Base-by-base conservation (phyloP, 2,113 vertebrate genomes). In the Protomyctophum bolini region DNA sequence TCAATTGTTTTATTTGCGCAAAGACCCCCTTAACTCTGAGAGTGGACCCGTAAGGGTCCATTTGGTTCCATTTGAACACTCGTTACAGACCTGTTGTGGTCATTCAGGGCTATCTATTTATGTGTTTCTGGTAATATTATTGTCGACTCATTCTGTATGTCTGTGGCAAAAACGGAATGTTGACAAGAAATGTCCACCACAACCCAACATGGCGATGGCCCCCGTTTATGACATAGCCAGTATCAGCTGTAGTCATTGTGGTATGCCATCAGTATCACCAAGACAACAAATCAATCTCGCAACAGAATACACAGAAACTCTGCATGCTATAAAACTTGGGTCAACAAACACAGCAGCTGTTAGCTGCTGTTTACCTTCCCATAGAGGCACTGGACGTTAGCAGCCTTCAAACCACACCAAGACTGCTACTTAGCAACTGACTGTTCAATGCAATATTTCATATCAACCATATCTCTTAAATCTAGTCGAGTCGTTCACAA, bases 281-380 rank as follows among this genome's bases (percentile, higher is more conserved):
- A 46, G 85, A 81, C 85, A 86, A 89, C 88, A 76, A 70, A 80
- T 85, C 80, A 72, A 84, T 41, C 77, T 80, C 58, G 2, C 46
- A 63, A 63, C 81, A 76, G 10, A 1, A 61, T 63, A 86, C 83
- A 86, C 87, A 73, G 86, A 85, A 86, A 89, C 77, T 75, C 67
- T 2, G 66, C 70, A 80, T 82, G 83, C 80, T 81, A 85, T 89
- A 88, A 87, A 87, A 88, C 78, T 57, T 80, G 61, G 21, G 88
- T 91, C 83, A 87, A 91, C 80, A 89, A 85, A 73, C 55, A 84
- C 72, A 88, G 79, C 92, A 91, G 90, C 91, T 93, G 91, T 79
- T 58, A 64, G 72, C 64, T 78, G 60, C 60, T 92, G 90, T 93
- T 93, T 89, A 77, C 89, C 91, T 91, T 92, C 82, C 88, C 87